Evolutionary conservation across 2,113 vertebrate species (phyloP), one percentile per base, ranked within the genome.

Genomic region (Petroica traversi): DNA sequence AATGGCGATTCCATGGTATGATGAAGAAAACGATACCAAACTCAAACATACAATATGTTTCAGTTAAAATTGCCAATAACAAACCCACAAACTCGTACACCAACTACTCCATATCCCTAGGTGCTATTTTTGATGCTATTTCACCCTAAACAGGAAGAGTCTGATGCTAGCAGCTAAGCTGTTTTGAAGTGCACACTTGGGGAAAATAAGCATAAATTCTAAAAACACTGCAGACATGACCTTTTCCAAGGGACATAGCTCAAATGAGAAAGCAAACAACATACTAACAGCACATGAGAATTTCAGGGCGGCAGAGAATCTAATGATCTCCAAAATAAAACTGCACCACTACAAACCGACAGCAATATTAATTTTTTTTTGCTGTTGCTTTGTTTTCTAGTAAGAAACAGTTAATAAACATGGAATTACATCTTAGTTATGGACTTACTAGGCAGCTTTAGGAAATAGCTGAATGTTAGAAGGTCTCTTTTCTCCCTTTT

Each of bases 181-280:
- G 48, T 71, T 92, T 63, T 41, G 36, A 92, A 93, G 83, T 43
- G 48, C 61, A 85, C 72, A 22, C 61, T 77, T 91, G 76, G 55
- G 86, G 52, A 93, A 95, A 92, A 94, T 46, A 89, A 93, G 85
- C 43, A 78, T 14, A 63, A 95, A 77, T 95, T 96, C 73, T 41
- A 71, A 91, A 95, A 89, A 15, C 86, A 80, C 52, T 75, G 61
- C 69, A 92, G 79, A 91, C 57, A 14, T 23, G 64, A 91, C 76
- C 83, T 93, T 95, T 93, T 93, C 91, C 61, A 57, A 67, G 61
- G 72, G 80, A 66, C 62, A 62, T 4, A 77, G 68, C 76, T 89
- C 80, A 91, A 91, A 85, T n/a, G 17, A 54, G 63, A 83, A 92
- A 86, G 71, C 48, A 83, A 88, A 72, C 64, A 88, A 66, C 48